Evolutionary conservation across 2,113 vertebrate species (phyloP), one percentile per base, ranked within the genome.

Genomic region (Argyrosomus japonicus): DNA sequence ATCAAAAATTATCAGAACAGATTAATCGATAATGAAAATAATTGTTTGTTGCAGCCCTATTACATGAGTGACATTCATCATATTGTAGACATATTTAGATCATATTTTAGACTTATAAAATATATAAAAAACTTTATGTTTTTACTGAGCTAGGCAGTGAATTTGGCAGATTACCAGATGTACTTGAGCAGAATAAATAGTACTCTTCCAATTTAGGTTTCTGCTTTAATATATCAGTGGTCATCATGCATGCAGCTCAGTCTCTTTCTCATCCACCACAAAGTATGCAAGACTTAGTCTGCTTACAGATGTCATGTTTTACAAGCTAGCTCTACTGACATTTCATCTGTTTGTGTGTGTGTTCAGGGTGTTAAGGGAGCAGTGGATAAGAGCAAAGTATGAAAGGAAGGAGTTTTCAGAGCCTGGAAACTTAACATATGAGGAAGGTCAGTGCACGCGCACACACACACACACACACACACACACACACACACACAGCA

Each of bases 381-480:
- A 98, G 89, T 98, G 97, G 97, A 97, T 98, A 71, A 91, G 95
- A 84, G 96, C 97, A 21, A 98, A 97, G 87, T 98, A 98, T 0
- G 96, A 98, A 85, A 95, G 97, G 73, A 94, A 93, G 64, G 97
- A 97, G 86, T 98, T 98, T 89, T 91, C 43, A 0, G 78, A 94
- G 18, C 91, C 82, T 0, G 91, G 88, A 17, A 91, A 82, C 17
- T 89, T 92, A 15, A 91, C 75, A 0, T 97, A 97, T 63, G 96
- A 95, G 76, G 89, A 96, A 51, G 96, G 96, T 96, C 90, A 94
- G 94, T 54, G 19, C 12, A 23, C 3, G 5, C 18, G 0, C 4
- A 11, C 13, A 19, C 3, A 47, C 45, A 18, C 21, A 6, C 18
- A n/a, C 13, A 43, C 61, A 32, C 50, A 27, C 62, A 23, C 76